These are phyloP conservation scores for Diarsia brunnea DNA, from an alignment of 2,888 invertebrate species.

Conservation along the genomic window DNA sequence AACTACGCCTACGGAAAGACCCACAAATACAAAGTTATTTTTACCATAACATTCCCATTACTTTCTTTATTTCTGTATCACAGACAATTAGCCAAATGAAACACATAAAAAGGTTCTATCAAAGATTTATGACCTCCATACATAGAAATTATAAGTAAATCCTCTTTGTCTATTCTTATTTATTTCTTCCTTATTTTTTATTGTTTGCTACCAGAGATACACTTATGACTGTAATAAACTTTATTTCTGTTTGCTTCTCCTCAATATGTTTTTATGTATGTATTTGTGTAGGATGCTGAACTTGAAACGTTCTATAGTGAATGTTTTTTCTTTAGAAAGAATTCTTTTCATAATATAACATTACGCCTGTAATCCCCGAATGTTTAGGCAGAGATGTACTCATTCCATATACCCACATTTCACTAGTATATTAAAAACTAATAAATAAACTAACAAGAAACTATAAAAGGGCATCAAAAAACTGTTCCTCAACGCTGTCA, in stretches of 20 bases:
- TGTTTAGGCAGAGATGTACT: too few species aligned
- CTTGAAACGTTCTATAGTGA: conserved; percentile 19
- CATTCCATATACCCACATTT: too few species aligned
- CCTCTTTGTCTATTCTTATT: conserved; percentile 59
- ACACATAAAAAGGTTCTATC: conserved; percentile 62
- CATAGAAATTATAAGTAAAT: conserved; percentile 54
- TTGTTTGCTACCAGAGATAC: conserved; percentile 54
- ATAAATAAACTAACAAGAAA: too few species aligned
- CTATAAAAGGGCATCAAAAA: too few species aligned
- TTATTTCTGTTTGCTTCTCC: conserved; percentile 58
- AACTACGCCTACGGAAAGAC: background rate
- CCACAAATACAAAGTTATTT: background rate
- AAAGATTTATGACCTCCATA: conserved; percentile 55
- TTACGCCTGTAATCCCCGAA: too few species aligned
- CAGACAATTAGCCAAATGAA: conserved; percentile 65
- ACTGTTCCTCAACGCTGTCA: too few species aligned
- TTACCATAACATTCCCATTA: conserved; percentile 35
- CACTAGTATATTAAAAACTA: too few species aligned
- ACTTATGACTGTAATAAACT: conserved; percentile 62
- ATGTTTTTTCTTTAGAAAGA: background rate
- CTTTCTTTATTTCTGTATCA: conserved; percentile 6
- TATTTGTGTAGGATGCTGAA: conserved; percentile 9
- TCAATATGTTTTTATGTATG: conserved; percentile 44
- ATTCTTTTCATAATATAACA: background rate
- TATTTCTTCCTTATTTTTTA: conserved; percentile 65